phyloP scores from a whole-genome alignment of 2,888 invertebrate species.

The Ophion slaviceki region DNA sequence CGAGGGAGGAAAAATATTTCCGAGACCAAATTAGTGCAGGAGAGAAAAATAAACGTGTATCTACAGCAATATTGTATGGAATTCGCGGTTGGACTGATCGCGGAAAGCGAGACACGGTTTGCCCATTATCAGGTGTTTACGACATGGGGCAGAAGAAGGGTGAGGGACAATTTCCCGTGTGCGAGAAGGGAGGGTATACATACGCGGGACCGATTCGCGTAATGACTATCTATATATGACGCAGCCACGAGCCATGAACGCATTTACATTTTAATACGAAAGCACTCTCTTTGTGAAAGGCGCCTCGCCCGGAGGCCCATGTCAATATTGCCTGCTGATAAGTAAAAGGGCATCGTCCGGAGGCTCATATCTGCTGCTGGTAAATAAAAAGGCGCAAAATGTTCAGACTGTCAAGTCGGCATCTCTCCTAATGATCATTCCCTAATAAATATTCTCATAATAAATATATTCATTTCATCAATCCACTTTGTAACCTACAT shows the following conservation, averaged over 20 bases:
- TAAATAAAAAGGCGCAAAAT: neutral
- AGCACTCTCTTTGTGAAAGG: slow-evolving; percentile 73
- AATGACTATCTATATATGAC: slow-evolving; percentile 74
- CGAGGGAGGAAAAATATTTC: slow-evolving; percentile 9
- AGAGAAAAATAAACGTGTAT: slow-evolving; percentile 4
- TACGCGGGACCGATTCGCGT: slow-evolving; percentile 72
- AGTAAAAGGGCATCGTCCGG: neutral
- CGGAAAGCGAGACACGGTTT: slow-evolving; percentile 76
- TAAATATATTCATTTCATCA: too few species aligned
- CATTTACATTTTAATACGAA: slow-evolving; percentile 79
- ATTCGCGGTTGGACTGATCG: slow-evolving; percentile 66
- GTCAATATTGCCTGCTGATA: neutral
- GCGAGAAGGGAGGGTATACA: slow-evolving; percentile 35
- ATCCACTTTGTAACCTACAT: too few species aligned
- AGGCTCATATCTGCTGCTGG: neutral
- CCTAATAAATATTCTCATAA: too few species aligned
- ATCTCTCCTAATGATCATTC: too few species aligned
- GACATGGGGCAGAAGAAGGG: slow-evolving; percentile 62
- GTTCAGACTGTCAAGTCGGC: too few species aligned
- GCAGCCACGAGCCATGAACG: slow-evolving; percentile 46
- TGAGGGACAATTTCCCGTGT: slow-evolving; percentile 24
- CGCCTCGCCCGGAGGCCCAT: slow-evolving; percentile 64
- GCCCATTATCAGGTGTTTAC: slow-evolving; percentile 80
- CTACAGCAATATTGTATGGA: slow-evolving; percentile 39
- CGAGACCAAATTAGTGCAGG: slow-evolving; percentile 13